These are phyloP conservation scores for Pholis gunnellus DNA, from an alignment of 2,113 vertebrate species.

Conservation along the genomic window DNA sequence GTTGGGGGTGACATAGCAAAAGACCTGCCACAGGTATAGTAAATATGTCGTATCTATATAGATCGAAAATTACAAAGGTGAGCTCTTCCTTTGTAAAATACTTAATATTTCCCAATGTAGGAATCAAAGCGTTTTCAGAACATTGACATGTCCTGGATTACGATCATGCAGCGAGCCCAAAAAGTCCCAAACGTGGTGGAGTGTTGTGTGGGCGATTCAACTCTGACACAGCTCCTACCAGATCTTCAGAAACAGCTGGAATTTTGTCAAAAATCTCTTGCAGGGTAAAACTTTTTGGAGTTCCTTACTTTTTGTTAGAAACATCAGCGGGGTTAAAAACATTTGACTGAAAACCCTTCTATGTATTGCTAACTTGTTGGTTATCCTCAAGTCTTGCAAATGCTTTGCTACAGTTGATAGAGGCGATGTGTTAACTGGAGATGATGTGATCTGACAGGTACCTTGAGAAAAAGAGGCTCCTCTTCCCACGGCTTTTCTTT, in stretches of 20 bases:
- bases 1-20: constrained; percentile 92
- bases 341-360: background rate
- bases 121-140: constrained; percentile 92
- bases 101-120: constrained; percentile 62
- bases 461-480: constrained; percentile 90
- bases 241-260: constrained; percentile 91
- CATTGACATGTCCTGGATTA: constrained; percentile 92
- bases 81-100: background rate
- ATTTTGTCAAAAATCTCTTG: constrained; percentile 92
- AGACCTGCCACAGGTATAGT: constrained; percentile 90
- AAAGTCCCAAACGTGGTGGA: constrained; percentile 88
- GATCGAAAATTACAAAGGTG: background rate
- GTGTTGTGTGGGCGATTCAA: constrained; percentile 90
- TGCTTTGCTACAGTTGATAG: background rate
- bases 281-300: constrained; percentile 83
- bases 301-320: background rate
- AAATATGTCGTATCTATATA: background rate
- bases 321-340: background rate
- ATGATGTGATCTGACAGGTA: constrained; percentile 81
- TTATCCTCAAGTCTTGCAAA: background rate
- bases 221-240: constrained; percentile 86
- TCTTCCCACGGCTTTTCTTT: constrained; percentile 93
- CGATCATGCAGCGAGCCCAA: constrained; percentile 89
- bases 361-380: background rate
- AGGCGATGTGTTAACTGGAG: background rate